phyloP scores from a whole-genome alignment of 2,888 invertebrate genomes.

The Yponomeuta cagnagella region DNA sequence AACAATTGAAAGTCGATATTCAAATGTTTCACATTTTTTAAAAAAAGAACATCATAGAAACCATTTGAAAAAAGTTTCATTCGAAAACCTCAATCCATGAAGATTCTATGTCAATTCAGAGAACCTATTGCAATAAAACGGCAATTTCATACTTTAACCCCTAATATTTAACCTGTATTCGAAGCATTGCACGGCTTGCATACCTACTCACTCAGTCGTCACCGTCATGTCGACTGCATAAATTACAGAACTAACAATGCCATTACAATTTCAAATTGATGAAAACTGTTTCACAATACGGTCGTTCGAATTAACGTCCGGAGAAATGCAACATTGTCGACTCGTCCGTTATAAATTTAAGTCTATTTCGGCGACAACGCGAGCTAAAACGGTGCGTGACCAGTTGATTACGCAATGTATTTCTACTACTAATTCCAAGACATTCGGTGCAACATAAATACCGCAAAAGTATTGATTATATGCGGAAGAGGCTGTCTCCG shows the following conservation, averaged over 20 bases:
- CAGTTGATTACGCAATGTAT: not conserved
- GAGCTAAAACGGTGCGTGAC: not conserved
- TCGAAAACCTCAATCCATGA: too few relatives aligned
- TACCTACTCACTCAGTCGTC: not conserved
- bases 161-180: too few relatives aligned
- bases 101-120: too few relatives aligned
- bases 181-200: not conserved
- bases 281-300: not conserved
- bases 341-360: not conserved
- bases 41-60: too few relatives aligned
- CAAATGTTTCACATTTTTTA: too few relatives aligned
- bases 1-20: too few relatives aligned
- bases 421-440: not conserved
- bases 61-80: too few relatives aligned
- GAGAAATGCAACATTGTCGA: not conserved
- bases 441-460: not conserved
- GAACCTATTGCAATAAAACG: too few relatives aligned
- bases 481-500: too few relatives aligned
- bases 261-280: not conserved
- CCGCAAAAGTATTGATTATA: too few relatives aligned
- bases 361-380: not conserved
- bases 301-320: not conserved
- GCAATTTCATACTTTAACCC: too few relatives aligned
- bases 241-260: not conserved
- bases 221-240: not conserved